Conservation (phyloP, 2,888 invertebrate genomes). For the Nasonia oneida region DNA sequence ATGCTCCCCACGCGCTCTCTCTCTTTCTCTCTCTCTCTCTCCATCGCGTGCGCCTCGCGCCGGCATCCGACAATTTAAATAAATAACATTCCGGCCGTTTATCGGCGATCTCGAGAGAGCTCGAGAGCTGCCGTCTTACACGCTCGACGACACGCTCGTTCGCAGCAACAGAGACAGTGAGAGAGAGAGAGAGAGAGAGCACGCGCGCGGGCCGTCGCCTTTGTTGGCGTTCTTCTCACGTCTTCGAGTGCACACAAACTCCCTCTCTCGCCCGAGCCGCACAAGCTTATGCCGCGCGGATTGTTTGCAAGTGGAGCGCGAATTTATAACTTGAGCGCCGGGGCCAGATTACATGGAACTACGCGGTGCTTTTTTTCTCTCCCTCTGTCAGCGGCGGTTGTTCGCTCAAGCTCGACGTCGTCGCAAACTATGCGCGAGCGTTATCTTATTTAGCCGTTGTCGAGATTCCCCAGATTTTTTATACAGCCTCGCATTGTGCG, state of each 20-base stretch:
- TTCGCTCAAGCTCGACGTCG: neutral
- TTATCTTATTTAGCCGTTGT: constrained; percentile 43
- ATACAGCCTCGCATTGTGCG: neutral
- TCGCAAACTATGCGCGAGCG: neutral
- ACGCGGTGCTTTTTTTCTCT: neutral
- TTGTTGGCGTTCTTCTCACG: constrained; percentile 39
- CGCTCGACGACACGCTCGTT: constrained; percentile 48
- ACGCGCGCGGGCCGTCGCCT: neutral
- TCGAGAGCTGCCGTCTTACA: constrained; percentile 35
- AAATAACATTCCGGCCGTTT: constrained; percentile 60
- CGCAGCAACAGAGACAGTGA: neutral
- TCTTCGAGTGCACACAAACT: constrained; percentile 14
- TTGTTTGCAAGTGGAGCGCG: constrained; percentile 49
- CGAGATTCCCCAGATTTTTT: constrained; percentile 14
- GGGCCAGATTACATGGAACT: constrained; percentile 30
- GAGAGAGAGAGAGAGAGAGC: neutral
- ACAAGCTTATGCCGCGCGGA: constrained; percentile 24
- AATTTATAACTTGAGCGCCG: constrained; percentile 26
- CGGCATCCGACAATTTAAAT: constrained; percentile 59
- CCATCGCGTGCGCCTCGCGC: constrained; percentile 49
- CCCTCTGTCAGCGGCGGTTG: too few relatives aligned
- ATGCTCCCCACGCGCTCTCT: constrained; percentile 2
- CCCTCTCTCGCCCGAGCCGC: too few relatives aligned
- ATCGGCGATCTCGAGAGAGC: constrained; percentile 52
- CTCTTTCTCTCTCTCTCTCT: neutral